phyloP scores from a whole-genome alignment of 2,113 vertebrate genomes.

The Rhinichthys klamathensis region DNA sequence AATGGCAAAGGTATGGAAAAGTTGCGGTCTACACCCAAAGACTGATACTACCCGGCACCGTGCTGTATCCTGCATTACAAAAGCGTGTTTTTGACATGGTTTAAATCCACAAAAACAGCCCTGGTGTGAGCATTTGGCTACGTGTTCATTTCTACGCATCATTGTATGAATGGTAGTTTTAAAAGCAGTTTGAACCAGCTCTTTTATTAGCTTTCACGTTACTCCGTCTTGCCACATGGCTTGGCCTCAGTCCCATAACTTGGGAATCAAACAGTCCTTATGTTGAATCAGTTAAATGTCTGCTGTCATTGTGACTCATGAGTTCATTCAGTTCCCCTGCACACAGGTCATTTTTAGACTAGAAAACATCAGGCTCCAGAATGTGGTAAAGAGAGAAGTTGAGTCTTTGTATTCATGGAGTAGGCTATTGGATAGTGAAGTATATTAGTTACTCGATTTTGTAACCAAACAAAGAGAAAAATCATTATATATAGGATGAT shows the following conservation, averaged over 20 bases:
- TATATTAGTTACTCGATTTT: background rate
- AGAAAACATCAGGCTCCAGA: background rate
- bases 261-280: constrained; percentile 1
- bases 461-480: background rate
- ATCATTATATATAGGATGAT: background rate
- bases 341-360: constrained; percentile 13
- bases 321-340: background rate
- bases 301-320: constrained; percentile 2
- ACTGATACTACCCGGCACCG: background rate
- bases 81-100: background rate
- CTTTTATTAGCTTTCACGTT: constrained; percentile 6
- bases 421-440: no score
- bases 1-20: background rate
- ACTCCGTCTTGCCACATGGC: constrained; percentile 17
- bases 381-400: background rate
- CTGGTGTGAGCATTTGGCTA: background rate
- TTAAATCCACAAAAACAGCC: background rate
- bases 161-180: background rate
- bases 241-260: constrained; percentile 3
- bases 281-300: constrained; percentile 20
- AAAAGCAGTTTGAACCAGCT: background rate
- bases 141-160: background rate
- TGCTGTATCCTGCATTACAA: background rate
- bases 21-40: constrained; percentile 26
- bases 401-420: background rate